Evolutionary conservation across 1,140 invertebrate species (phyloP).

Genomic region (Acromyrmex heyeri): DNA sequence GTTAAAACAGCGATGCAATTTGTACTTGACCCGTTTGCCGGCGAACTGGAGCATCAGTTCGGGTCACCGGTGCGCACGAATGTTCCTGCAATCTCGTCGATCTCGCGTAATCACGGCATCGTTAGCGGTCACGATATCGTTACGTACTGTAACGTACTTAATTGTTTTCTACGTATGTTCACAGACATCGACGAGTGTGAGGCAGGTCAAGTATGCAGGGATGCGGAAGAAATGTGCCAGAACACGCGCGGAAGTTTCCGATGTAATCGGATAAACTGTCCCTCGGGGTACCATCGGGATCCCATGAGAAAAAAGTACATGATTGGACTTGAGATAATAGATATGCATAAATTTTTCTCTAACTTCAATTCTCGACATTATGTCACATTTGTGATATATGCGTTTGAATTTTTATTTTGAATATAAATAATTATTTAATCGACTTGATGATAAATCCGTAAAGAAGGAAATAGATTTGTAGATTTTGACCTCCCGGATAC

Average conservation of each 20-base stretch:
- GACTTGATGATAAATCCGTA: not conserved
- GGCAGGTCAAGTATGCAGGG: slow-evolving; percentile 88
- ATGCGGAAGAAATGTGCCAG: slow-evolving; percentile 93
- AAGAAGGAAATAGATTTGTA: too few species aligned
- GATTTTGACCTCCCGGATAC: too few species aligned
- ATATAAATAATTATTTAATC: not conserved
- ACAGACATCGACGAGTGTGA: slow-evolving; percentile 96
- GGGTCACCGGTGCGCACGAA: slow-evolving; percentile 16
- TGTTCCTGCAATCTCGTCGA: slow-evolving; percentile 22
- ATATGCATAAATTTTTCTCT: not conserved
- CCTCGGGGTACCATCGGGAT: slow-evolving; percentile 92
- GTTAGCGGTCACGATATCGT: slow-evolving; percentile 27
- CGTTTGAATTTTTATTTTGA: not conserved
- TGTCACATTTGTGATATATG: not conserved
- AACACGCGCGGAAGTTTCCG: slow-evolving; percentile 96
- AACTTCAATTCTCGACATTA: not conserved
- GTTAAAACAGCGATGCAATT: slow-evolving; percentile 33
- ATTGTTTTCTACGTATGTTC: slow-evolving; percentile 53
- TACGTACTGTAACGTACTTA: not conserved
- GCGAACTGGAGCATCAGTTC: slow-evolving; percentile 51
- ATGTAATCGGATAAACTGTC: slow-evolving; percentile 95
- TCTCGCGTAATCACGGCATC: slow-evolving; percentile 14
- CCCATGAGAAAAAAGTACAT: slow-evolving; percentile 91
- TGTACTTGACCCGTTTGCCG: slow-evolving; percentile 69
- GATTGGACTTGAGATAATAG: not conserved